Conservation (phyloP, 2,113 vertebrate genomes). For the Chaetops frenatus region DNA sequence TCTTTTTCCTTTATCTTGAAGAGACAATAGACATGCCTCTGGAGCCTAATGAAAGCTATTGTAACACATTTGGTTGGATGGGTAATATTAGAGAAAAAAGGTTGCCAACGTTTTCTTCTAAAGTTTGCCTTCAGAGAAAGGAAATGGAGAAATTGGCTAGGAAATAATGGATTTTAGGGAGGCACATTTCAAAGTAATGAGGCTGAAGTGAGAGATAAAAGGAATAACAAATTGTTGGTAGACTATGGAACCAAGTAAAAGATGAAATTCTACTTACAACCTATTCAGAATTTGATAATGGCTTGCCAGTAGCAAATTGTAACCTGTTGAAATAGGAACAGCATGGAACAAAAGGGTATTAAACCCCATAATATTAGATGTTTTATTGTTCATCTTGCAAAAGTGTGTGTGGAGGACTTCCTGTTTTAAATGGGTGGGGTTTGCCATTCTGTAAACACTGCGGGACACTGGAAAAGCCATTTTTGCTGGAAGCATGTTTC, state of each 20-base stretch:
- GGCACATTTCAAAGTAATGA: neutral
- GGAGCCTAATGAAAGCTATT: neutral
- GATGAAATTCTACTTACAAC: neutral
- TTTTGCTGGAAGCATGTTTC: neutral
- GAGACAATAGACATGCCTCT: neutral
- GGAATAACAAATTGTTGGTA: neutral
- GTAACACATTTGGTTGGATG: rapidly evolving
- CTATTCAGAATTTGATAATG: neutral
- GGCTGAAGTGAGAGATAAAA: neutral
- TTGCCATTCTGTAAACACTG: neutral
- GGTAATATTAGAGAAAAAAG: neutral
- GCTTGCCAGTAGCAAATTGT: neutral
- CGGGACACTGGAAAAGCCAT: neutral
- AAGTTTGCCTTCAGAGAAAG: neutral
- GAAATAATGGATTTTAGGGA: neutral
- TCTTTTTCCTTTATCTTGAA: neutral
- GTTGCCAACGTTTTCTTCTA: neutral
- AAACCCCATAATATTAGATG: neutral
- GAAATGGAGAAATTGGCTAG: neutral
- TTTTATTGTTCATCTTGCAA: neutral
- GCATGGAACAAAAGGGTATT: neutral
- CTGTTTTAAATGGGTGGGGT: neutral
- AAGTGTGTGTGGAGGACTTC: neutral
- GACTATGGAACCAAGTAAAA: neutral
- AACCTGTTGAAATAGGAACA: neutral